Evolutionary conservation across 2,888 invertebrate genomes (phyloP), one percentile per base, ranked within the genome.

Genomic region (Hypsopygia costalis): DNA sequence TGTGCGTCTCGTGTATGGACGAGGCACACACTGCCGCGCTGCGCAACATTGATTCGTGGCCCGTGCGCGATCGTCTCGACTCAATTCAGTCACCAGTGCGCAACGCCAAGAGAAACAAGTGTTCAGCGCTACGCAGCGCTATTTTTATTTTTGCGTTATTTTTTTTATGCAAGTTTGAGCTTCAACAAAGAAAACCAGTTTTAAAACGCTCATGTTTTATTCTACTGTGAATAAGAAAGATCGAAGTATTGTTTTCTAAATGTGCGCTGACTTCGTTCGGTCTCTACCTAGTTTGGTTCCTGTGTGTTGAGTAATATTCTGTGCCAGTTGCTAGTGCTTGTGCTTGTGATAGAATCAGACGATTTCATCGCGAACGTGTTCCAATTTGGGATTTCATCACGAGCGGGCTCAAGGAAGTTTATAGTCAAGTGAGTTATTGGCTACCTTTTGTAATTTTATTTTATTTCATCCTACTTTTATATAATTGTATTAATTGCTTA

Each of bases 321-420:
- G 81, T 85, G 86, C 72, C 78, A 81, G 81, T 82, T 78, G 72
- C 33, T 71, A 81, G 85, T 85, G 82, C 65, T 80, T 79, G 80
- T 85, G 82, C 74, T 82, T 81, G 81, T 81, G 81, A 77, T 83
- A 81, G 78, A 82, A 76, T 78, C 76, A 53, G 71, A 82, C 80
- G 67, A 79, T 85, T 86, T 85, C 74, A 73, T 85, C 73, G 83
- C 61, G 72, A 80, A 79, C 81, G 81, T 85, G 86, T 81, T 79
- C 76, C 81, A 77, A 73, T 76, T 85, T 80, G 62, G 83, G 85
- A 87, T 85, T 88, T 87, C 87, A 88, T 69, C 87, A 88, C 87
- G 87, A 88, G 83, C 82, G 87, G 88, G 85, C 80, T 88, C 67
- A 87, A 88, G 83, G 86, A 86, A 83, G 68, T 87, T 71, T 88